Percentiles rank a stretch among this genome's conserved stretches.
Evolutionary conservation across 2,797 vertebrate species (phyloP).

Genomic region (Vireo griseus): DNA sequence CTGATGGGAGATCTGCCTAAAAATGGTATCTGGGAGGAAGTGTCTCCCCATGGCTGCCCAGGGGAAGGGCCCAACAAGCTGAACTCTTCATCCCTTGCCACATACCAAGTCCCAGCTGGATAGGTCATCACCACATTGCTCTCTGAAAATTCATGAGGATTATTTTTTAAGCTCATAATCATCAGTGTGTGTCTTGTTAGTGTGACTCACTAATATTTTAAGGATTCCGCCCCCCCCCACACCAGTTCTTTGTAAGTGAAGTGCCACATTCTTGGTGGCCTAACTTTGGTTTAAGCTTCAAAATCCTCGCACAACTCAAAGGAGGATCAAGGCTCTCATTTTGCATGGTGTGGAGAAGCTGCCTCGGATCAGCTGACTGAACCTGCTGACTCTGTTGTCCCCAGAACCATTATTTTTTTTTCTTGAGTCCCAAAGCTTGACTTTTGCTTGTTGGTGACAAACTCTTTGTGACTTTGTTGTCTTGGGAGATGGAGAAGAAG

Average conservation of each 20-base stretch:
- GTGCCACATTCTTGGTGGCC: not conserved
- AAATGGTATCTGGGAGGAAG: not conserved
- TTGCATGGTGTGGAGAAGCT: not conserved
- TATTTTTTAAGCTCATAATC: not conserved
- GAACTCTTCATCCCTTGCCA: not conserved
- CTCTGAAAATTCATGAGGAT: not conserved
- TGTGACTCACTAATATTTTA: not conserved
- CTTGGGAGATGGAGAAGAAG: not conserved
- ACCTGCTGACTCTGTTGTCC: not conserved
- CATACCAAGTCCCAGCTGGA: not conserved
- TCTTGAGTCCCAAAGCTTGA: not conserved
- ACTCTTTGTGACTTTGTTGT: not conserved
- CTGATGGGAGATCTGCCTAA: not conserved
- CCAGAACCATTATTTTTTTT: not conserved
- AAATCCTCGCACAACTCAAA: not conserved
- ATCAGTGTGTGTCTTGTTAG: not conserved
- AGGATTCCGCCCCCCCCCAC: rapidly evolving
- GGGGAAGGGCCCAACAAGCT: not conserved
- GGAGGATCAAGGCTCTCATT: rapidly evolving
- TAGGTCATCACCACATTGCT: not conserved
- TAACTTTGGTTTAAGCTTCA: not conserved
- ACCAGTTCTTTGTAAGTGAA: not conserved
- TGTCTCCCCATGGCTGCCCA: not conserved
- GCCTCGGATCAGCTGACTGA: not conserved
- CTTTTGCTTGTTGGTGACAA: not conserved